A percentile compares a stretch with the other conserved stretches of the same genome.
These are phyloP conservation scores for Megathymus violae DNA, from an alignment of 1,140 invertebrate species.

Conservation along the genomic window DNA sequence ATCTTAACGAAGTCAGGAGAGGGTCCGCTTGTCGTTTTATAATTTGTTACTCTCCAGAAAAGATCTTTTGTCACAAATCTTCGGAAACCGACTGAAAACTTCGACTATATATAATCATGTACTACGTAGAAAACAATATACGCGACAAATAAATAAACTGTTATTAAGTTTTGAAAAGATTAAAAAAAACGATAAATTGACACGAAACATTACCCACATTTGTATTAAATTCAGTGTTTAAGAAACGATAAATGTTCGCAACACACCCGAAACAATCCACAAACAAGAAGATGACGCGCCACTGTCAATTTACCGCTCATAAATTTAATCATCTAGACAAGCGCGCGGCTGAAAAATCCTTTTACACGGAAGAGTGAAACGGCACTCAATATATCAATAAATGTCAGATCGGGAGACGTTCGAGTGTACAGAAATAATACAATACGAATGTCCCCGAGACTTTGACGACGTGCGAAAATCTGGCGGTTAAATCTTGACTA, in stretches of 20 bases:
- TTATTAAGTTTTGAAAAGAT: too few relatives aligned
- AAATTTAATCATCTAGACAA: slow-evolving; percentile 29
- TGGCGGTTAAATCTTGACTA: background rate
- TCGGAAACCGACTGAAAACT: too few relatives aligned
- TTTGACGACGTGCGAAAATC: slow-evolving; percentile 38
- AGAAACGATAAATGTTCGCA: background rate
- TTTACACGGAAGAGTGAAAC: slow-evolving; percentile 22
- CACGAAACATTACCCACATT: background rate
- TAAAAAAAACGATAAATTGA: too few relatives aligned
- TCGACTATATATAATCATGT: too few relatives aligned
- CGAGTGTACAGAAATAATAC: slow-evolving; percentile 13
- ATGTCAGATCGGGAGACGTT: slow-evolving; percentile 18
- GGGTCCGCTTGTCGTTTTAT: too few relatives aligned
- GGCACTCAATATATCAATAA: slow-evolving; percentile 31
- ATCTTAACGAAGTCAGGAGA: too few relatives aligned
- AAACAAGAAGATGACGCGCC: slow-evolving; percentile 12
- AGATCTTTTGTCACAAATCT: too few relatives aligned
- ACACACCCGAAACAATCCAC: slow-evolving; percentile 7
- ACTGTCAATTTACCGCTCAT: slow-evolving; percentile 26
- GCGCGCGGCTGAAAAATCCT: slow-evolving; percentile 24
- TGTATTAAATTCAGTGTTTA: background rate
- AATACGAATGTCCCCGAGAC: slow-evolving; percentile 17
- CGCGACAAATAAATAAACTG: too few relatives aligned
- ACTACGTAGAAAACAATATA: too few relatives aligned
- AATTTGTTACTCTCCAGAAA: too few relatives aligned